These are phyloP conservation scores for Montipora sp. DNA, from an alignment of 64 coral and sea anemone species.

Conservation along the genomic window DNA sequence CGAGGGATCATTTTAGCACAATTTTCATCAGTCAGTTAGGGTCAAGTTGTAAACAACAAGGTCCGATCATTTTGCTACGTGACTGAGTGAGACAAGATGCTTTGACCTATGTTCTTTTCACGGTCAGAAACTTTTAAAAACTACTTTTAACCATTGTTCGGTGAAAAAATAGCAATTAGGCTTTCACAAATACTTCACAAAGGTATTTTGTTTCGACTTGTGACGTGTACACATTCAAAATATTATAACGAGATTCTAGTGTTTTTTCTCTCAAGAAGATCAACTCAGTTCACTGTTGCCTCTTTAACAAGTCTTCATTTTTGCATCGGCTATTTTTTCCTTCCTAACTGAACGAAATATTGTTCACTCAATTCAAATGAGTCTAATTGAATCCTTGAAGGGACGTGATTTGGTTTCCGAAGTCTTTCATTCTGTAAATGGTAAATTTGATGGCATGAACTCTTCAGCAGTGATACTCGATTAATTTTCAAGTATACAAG, in stretches of 20 bases:
- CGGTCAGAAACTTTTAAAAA: neutral
- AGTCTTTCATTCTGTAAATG: neutral
- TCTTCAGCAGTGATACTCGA: neutral
- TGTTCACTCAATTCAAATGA: neutral
- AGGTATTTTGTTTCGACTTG: neutral
- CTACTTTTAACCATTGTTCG: neutral
- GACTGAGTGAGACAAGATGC: neutral
- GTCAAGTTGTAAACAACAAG: neutral
- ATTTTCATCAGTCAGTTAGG: neutral
- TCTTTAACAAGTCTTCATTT: too few species aligned
- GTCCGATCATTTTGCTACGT: neutral
- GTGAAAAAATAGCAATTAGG: neutral
- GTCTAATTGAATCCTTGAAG: neutral
- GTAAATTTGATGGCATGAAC: neutral
- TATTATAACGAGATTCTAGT: too few species aligned
- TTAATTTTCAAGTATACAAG: neutral
- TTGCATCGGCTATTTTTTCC: too few species aligned
- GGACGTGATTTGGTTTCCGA: neutral
- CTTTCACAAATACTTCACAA: neutral
- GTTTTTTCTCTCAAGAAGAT: neutral
- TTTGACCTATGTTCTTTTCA: neutral
- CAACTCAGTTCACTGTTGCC: too few species aligned
- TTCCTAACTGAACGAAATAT: too few species aligned
- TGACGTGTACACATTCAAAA: too few species aligned
- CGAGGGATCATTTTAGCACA: neutral